Conservation (phyloP, 2,888 invertebrate species). For the Thysanoteuthis rhombus region DNA sequence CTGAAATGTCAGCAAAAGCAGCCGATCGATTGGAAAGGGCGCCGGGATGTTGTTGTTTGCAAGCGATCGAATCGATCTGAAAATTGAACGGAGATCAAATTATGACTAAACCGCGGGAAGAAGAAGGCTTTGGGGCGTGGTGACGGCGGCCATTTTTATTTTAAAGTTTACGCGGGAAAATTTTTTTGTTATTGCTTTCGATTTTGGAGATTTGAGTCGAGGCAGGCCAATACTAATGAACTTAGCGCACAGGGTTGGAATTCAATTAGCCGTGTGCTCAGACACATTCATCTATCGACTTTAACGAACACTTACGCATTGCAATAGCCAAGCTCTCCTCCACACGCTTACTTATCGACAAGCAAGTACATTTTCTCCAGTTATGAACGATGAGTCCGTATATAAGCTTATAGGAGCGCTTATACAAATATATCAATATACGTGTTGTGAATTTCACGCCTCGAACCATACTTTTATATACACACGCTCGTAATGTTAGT, state of each 20-base stretch:
- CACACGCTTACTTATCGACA: not conserved
- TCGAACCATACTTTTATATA: too few relatives aligned
- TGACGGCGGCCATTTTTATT: not conserved
- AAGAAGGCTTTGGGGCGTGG: not conserved
- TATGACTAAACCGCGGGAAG: not conserved
- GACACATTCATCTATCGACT: not conserved
- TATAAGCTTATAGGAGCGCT: too few relatives aligned
- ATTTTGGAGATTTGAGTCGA: not conserved
- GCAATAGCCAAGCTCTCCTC: not conserved
- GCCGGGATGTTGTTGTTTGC: not conserved
- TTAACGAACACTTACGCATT: too few relatives aligned
- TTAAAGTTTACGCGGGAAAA: slow-evolving; percentile 12
- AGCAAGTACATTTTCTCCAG: not conserved
- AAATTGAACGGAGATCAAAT: not conserved
- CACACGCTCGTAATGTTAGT: too few relatives aligned
- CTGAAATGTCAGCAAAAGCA: slow-evolving; percentile 12
- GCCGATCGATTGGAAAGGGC: not conserved
- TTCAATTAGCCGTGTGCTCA: not conserved
- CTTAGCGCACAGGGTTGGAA: not conserved
- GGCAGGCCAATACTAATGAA: not conserved
- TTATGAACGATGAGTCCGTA: not conserved
- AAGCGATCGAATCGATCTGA: not conserved
- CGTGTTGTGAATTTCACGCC: too few relatives aligned
- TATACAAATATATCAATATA: too few relatives aligned
- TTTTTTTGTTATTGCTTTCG: not conserved